Conservation (phyloP, 2,888 invertebrate genomes). For the Brenthis hecate region DNA sequence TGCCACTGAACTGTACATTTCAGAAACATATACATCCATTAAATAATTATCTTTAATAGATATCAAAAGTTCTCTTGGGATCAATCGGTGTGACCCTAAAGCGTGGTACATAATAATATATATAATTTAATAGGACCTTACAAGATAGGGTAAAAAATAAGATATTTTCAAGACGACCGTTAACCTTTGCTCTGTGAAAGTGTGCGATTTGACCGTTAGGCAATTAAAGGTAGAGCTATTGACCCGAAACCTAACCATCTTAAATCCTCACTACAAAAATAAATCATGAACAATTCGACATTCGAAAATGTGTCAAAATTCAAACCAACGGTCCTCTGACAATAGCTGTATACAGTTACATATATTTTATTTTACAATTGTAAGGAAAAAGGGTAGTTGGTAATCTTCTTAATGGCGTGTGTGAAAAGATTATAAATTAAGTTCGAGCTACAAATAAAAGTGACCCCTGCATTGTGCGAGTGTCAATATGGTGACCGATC, state of each 20-base stretch:
- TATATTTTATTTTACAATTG: slow-evolving; percentile 75
- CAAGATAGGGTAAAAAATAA: not conserved
- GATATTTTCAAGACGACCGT: slow-evolving; percentile 50
- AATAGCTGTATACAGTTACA: slow-evolving; percentile 70
- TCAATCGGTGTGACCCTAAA: no score
- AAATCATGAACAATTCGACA: slow-evolving; percentile 71
- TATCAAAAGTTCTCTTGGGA: no score
- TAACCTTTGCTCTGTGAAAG: slow-evolving; percentile 65
- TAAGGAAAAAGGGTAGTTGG: slow-evolving; percentile 77
- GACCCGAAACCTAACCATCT: slow-evolving; percentile 73
- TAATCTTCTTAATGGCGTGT: slow-evolving; percentile 82
- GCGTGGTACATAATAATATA: no score
- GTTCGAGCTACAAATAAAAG: slow-evolving; percentile 82
- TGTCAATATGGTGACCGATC: slow-evolving; percentile 81
- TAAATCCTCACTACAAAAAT: slow-evolving; percentile 58
- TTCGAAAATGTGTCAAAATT: slow-evolving; percentile 76
- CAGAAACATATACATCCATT: no score
- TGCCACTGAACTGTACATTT: no score
- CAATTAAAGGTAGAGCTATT: slow-evolving; percentile 61
- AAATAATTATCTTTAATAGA: no score
- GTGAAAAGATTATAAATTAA: slow-evolving; percentile 84
- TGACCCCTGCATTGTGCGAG: slow-evolving; percentile 81
- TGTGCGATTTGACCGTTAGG: slow-evolving; percentile 74
- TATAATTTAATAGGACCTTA: not conserved
- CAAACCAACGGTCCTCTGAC: slow-evolving; percentile 67